Base-by-base conservation (phyloP, 2,113 vertebrate species). In the Rana temporaria region DNA sequence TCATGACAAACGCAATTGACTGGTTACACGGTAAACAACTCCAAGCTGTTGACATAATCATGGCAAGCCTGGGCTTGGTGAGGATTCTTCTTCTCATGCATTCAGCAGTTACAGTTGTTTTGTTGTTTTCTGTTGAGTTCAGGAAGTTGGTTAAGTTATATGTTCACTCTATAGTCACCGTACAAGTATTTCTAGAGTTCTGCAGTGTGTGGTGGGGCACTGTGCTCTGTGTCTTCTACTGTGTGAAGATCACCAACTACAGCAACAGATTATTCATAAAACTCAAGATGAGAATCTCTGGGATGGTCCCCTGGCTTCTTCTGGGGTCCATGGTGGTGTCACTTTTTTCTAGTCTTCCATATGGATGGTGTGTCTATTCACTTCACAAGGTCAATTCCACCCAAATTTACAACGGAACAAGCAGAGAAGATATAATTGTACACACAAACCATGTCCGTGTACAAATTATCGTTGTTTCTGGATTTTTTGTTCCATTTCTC, bases 191-290 rank as follows among this genome's bases (percentile, higher is more conserved):
- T 48, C 24, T 86, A 17, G 84, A 63, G 0, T 9, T 70, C 4
- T 0, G 15, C 6, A 79, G 55, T 8, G 78, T 89, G 19, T 89
- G 88, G 87, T 6, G 87, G 3, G 85, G 85, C 18, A 87, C 88
- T 0, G 85, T 85, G 80, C 86, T 88, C 1, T 18, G 84, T 0
- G 79, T 86, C 8, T 90, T 87, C 85, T 90, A 89, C 73, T 88
- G 88, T 0, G 4, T 22, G 53, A 88, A 86, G 78, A 85, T 87
- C 0, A 19, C 74, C 72, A 84, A n/a, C 19, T 9, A 89, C 1
- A 3, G 60, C 1, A 81, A 85, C 22, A 81, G 80, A 0, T 1
- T 88, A 6, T 85, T 86, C n/a, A 4, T 80, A 17, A 82, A 81
- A 82, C 4, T 88, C 38, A 89, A 87, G 78, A 20, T 1, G 55